Conservation (phyloP, 2,797 vertebrate species). For the Triplophysa yarkandensis region DNA sequence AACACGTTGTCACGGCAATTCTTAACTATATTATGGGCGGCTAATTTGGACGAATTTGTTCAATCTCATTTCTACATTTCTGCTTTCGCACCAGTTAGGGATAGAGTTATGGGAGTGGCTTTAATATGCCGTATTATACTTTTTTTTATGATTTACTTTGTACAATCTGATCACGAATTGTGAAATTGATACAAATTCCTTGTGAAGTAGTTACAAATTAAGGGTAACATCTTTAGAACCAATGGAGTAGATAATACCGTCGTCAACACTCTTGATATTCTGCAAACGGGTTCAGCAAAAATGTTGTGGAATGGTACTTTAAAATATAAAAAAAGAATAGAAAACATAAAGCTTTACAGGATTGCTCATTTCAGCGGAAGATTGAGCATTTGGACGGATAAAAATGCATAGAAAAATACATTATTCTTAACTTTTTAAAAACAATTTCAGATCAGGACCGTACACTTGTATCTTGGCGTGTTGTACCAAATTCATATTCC, state of each 20-base stretch:
- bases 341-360: constrained; percentile 2
- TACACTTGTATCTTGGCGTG: neutral
- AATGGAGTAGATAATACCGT: constrained; percentile 6
- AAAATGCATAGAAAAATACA: constrained; percentile 42
- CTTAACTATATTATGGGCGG: constrained; percentile 19
- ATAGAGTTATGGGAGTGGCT: too few species aligned
- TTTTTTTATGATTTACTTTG: too few species aligned
- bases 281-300: constrained; percentile 5
- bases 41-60: too few species aligned
- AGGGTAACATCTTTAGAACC: neutral
- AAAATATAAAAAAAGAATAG: neutral
- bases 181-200: too few species aligned
- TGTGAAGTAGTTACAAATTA: too few species aligned
- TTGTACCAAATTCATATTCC: neutral
- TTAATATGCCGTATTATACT: too few species aligned
- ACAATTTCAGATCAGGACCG: neutral
- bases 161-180: too few species aligned
- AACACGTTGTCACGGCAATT: neutral
- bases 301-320: constrained; percentile 13
- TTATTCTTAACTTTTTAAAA: neutral
- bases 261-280: neutral
- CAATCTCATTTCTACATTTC: too few species aligned
- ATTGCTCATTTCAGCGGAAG: neutral
- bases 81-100: too few species aligned
- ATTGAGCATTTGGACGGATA: neutral